Evolutionary conservation across 2,797 vertebrate genomes (phyloP).

Genomic region (Rhodeus uyekii): DNA sequence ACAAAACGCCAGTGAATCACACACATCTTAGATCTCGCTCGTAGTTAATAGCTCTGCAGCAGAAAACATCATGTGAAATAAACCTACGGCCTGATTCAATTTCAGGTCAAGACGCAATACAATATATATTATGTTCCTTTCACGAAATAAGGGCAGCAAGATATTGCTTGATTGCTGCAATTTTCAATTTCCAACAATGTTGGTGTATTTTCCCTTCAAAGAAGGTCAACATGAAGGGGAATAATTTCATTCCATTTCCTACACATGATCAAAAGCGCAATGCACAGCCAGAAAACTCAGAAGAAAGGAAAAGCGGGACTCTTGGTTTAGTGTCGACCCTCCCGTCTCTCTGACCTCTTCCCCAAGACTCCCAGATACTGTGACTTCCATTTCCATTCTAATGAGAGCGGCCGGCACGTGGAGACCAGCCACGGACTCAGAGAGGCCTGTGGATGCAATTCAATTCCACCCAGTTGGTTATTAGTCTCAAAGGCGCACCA

Average conservation of each 20-base stretch:
- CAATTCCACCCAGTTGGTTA: conserved; percentile 48
- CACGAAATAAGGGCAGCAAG: background rate
- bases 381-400: conserved; percentile 50
- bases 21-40: background rate
- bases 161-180: background rate
- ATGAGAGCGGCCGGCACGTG: conserved; percentile 31
- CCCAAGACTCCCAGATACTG: conserved; percentile 21
- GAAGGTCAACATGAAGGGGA: background rate
- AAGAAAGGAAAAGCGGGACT: conserved; percentile 23
- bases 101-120: background rate
- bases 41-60: background rate
- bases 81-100: background rate
- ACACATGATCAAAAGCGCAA: conserved; percentile 7
- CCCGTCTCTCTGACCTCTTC: conserved; percentile 33
- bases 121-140: background rate
- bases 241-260: conserved; percentile 11
- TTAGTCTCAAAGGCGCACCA: conserved; percentile 50
- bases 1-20: conserved; percentile 3
- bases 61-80: conserved; percentile 15
- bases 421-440: conserved; percentile 7
- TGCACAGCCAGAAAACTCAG: conserved; percentile 22
- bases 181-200: conserved; percentile 23
- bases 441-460: conserved; percentile 50
- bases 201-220: background rate
- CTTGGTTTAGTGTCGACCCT: background rate